phyloP scores from a whole-genome alignment of 1,140 invertebrate species.

The Pemphigus obesinymphae region DNA sequence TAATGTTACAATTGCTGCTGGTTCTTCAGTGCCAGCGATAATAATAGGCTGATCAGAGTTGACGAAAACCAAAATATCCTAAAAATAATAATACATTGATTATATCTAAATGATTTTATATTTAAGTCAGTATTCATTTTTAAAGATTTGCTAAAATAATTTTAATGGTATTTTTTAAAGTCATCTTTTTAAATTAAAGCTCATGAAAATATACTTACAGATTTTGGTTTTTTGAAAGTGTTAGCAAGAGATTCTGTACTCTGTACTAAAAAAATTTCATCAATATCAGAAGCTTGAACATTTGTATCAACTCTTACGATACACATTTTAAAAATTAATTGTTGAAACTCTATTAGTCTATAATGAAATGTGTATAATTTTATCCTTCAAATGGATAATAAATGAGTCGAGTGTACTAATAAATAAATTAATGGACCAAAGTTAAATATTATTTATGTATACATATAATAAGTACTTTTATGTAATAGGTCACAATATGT shows the following conservation, averaged over 20 bases:
- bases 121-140: too few relatives aligned
- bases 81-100: not conserved
- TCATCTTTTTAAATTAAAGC: not conserved
- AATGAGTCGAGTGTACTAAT: too few relatives aligned
- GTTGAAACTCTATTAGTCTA: not conserved
- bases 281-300: not conserved
- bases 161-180: not conserved
- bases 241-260: constrained; percentile 10
- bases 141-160: not conserved
- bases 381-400: too few relatives aligned
- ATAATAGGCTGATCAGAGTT: not conserved
- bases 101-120: not conserved
- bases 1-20: not conserved
- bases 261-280: not conserved
- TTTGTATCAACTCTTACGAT: constrained; percentile 19
- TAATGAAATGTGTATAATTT: not conserved
- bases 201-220: constrained; percentile 11
- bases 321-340: not conserved
- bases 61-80: constrained; percentile 23
- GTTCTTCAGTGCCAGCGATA: not conserved
- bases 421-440: too few relatives aligned
- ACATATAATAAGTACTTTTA: too few relatives aligned
- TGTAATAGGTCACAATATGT: too few relatives aligned
- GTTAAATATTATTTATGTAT: too few relatives aligned
- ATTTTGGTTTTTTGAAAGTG: constrained; percentile 7